These are phyloP conservation scores for Bombus pascuorum DNA, from an alignment of 1,140 invertebrate genomes.

Conservation along the genomic window DNA sequence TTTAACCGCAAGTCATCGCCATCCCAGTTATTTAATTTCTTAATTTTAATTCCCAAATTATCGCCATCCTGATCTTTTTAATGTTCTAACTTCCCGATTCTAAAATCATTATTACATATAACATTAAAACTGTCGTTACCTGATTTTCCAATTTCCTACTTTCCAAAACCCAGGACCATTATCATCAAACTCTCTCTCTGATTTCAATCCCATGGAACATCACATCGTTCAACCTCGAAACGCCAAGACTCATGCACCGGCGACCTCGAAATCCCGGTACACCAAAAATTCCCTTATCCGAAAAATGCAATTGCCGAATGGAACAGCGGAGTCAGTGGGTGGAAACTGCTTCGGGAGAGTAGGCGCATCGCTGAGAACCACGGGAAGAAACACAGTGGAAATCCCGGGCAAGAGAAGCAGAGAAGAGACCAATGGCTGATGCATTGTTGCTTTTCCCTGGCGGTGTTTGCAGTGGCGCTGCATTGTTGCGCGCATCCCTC, in stretches of 20 bases:
- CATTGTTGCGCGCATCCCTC: slow-evolving; percentile 55
- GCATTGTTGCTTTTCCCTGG: slow-evolving; percentile 72
- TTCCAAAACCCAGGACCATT: too few relatives aligned
- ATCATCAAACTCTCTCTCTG: too few relatives aligned
- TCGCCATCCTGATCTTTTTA: too few relatives aligned
- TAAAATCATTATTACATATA: too few relatives aligned
- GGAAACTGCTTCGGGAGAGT: too few relatives aligned
- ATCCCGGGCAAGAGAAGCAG: background rate
- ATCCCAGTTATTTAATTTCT: background rate
- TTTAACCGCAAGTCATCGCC: too few relatives aligned
- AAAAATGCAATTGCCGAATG: background rate
- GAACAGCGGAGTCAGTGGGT: too few relatives aligned
- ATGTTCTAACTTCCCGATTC: too few relatives aligned
- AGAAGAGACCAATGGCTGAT: slow-evolving; percentile 28
- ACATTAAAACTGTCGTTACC: background rate
- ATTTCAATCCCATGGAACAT: too few relatives aligned
- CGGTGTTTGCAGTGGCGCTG: slow-evolving; percentile 63
- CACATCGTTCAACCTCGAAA: background rate
- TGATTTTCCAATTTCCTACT: too few relatives aligned
- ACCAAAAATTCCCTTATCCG: background rate
- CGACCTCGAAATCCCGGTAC: background rate
- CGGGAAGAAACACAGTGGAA: background rate
- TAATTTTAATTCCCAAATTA: background rate
- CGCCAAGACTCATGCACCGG: background rate
- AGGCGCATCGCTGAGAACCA: background rate